Conservation (phyloP, 2,888 invertebrate species). For the Oxytorus armatus region DNA sequence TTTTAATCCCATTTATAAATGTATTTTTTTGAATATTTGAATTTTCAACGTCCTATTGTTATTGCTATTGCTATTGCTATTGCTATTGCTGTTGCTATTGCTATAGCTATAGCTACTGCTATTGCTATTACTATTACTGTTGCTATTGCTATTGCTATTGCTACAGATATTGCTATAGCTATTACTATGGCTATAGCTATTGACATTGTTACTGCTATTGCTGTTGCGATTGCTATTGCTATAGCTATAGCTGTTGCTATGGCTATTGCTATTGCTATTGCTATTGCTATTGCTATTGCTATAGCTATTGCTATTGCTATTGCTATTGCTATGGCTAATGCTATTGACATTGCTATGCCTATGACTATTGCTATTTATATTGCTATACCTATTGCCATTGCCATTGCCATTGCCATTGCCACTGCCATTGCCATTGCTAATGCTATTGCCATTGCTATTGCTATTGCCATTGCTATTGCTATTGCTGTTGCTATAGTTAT, state of each 20-base stretch:
- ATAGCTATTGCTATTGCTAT: slow-evolving; percentile 81
- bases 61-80: slow-evolving; percentile 1
- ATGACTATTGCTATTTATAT: slow-evolving; percentile 35
- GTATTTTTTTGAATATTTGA: too few relatives aligned
- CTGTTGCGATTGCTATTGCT: slow-evolving; percentile 59
- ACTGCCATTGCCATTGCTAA: slow-evolving; percentile 68
- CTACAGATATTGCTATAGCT: slow-evolving; percentile 37
- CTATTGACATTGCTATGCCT: slow-evolving; percentile 63
- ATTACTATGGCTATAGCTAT: slow-evolving; percentile 82
- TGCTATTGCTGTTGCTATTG: slow-evolving; percentile 39
- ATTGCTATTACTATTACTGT: slow-evolving; percentile 32
- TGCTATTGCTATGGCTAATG: slow-evolving; percentile 29
- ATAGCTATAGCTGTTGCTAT: too few relatives aligned
- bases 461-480: slow-evolving; percentile 29
- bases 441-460: too few relatives aligned
- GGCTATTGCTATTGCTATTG: slow-evolving; percentile 1
- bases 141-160: too few relatives aligned
- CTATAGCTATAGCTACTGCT: slow-evolving; percentile 81
- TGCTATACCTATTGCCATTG: slow-evolving; percentile 18
- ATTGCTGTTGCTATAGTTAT: slow-evolving; percentile 82
- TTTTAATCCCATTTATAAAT: background rate
- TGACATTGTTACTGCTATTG: slow-evolving; percentile 4
- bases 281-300: too few relatives aligned
- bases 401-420: slow-evolving; percentile 26
- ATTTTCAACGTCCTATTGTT: too few relatives aligned